These are phyloP conservation scores for Aelia acuminata DNA, from an alignment of 2,888 invertebrate species.

Conservation along the genomic window DNA sequence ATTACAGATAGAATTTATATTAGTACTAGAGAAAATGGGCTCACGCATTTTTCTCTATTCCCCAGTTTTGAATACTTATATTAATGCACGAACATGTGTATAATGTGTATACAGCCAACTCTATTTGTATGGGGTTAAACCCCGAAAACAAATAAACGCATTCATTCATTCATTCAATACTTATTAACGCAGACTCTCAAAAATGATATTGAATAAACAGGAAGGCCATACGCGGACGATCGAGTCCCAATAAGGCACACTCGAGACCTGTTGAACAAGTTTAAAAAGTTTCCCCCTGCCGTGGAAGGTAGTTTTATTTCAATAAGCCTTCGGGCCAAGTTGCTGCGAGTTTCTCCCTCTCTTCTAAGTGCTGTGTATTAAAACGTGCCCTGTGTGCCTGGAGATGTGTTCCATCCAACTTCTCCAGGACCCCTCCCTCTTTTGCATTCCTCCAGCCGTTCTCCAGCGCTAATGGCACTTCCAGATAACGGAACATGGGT, in stretches of 20 bases:
- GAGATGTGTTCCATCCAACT: constrained; percentile 4
- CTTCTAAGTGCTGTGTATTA: constrained; percentile 4
- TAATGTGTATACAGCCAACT: no score
- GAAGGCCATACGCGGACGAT: background rate
- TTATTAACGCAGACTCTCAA: no score
- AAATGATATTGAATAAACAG: background rate
- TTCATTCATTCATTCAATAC: no score
- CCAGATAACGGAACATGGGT: background rate
- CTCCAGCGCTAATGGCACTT: constrained; percentile 8
- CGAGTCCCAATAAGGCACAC: background rate
- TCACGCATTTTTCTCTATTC: no score
- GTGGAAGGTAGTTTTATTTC: constrained; percentile 36
- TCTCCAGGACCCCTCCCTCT: constrained; percentile 28
- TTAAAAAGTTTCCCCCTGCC: constrained; percentile 1
- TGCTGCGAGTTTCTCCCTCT: background rate
- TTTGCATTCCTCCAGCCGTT: constrained; percentile 35
- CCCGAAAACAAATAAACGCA: no score
- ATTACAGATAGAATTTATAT: no score
- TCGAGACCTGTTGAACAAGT: constrained; percentile 21
- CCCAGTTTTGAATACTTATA: no score
- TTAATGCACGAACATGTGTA: no score
- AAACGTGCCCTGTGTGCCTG: constrained; percentile 34
- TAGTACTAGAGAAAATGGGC: no score
- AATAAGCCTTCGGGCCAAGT: constrained; percentile 5
- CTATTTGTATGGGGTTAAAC: no score